Base-by-base conservation (phyloP, 1,140 invertebrate genomes). In the Dreissena rostriformis region DNA sequence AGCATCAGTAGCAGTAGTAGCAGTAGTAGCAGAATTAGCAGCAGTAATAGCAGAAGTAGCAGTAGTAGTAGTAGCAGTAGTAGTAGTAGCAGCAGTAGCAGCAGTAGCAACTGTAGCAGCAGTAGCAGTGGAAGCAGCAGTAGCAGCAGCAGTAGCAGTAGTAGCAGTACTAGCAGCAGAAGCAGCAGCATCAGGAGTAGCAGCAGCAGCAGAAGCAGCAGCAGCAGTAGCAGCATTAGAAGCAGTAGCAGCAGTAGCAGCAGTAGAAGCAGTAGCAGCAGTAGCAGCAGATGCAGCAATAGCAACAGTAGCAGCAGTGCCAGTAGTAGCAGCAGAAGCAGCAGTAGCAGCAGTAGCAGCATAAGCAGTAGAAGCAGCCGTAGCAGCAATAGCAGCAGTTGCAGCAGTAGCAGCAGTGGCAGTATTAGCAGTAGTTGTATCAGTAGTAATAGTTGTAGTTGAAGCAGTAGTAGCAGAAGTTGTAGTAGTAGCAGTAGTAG, bases 141-240 rank as follows among this genome's bases (percentile, higher is more conserved):
- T 5, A 68, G 75, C 22, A 77, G 55, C n/a, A 22, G 75, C 12
- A 67, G 22, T 77, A 49, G 57, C 71, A 67, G 57, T 28, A 28
- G 57, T 24, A 77, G 55, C 11, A 77, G 55, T 49, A 77, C 6
- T 68, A 26, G 75, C 10, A 77, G 75, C 19, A 67, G 55, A 5
- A 67, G 57, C 22, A 68, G 75, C 71, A 26, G 75, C n/a, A 51
- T 8, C 10, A 73, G 29, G 6, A 77, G 55, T 77, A 77, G 52
- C 10, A 67, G 55, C 10, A 77, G 75, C 71, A 67, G 75, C 10
- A 68, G 75, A 51, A 76, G 53, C 10, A 63, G 26, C n/a, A 76
- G 51, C 26, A 63, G 51, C 2, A 63, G 53, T n/a, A 63, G 51
- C 11, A 63, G 53, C 26, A 29, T 10, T 22, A 29, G 61, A 4